Conservation (phyloP, 2,888 invertebrate genomes). For the Aporophyla lueneburgensis region DNA sequence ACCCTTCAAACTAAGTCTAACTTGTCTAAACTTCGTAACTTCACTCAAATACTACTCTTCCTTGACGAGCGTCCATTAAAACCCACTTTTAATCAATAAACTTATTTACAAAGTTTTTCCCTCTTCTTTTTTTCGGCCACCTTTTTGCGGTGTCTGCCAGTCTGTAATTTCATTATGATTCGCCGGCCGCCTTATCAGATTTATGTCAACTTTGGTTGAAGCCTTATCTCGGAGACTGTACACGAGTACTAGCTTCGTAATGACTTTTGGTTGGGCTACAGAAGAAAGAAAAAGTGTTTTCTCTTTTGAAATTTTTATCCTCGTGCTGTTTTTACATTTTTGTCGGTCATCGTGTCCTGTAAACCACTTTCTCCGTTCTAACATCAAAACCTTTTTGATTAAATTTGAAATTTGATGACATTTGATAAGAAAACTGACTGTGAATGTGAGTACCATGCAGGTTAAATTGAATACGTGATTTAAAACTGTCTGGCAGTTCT, state of each 20-base stretch:
- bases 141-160: conserved; percentile 42
- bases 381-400: neutral
- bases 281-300: conserved; percentile 6
- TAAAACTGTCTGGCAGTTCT: too few relatives aligned
- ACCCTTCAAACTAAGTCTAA: conserved; percentile 32
- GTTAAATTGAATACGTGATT: too few relatives aligned
- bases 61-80: conserved; percentile 33
- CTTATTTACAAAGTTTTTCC: conserved; percentile 46
- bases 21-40: conserved; percentile 34
- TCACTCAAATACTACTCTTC: conserved; percentile 33
- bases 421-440: too few relatives aligned
- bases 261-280: conserved; percentile 13
- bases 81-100: conserved; percentile 52
- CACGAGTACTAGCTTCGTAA: conserved; percentile 21
- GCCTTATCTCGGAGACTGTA: conserved; percentile 51
- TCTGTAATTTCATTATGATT: conserved; percentile 51
- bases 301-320: neutral
- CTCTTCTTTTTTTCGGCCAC: conserved; percentile 23
- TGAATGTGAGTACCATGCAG: too few relatives aligned
- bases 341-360: neutral
- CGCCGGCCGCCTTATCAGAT: conserved; percentile 63
- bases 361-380: neutral
- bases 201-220: conserved; percentile 65
- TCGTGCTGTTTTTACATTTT: conserved; percentile 6
- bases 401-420: neutral